These are phyloP conservation scores for Odontocerum albicorne DNA, from an alignment of 2,888 invertebrate species.

Conservation along the genomic window DNA sequence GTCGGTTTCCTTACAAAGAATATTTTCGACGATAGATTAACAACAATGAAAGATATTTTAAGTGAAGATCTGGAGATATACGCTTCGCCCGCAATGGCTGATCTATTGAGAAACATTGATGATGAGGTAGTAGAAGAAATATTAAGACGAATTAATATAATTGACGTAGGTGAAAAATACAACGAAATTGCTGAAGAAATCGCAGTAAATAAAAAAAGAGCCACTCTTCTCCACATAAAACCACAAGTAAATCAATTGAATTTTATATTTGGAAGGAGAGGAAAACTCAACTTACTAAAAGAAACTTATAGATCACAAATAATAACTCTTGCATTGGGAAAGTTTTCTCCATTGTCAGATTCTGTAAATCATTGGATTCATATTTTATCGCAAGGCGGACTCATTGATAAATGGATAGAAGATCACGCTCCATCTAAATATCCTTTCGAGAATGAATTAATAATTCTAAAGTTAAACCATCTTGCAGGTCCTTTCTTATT, in stretches of 20 bases:
- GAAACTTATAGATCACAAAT: conserved; percentile 26
- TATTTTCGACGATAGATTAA: conserved; percentile 17
- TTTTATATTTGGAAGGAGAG: conserved; percentile 11
- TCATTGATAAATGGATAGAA: conserved; percentile 26
- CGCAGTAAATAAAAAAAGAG: background rate
- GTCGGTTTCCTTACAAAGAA: conserved; percentile 28
- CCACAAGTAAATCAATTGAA: conserved; percentile 20
- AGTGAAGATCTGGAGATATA: conserved; percentile 17
- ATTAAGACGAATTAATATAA: background rate
- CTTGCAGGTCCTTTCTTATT: conserved; percentile 21
- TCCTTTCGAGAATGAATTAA: conserved; percentile 4
- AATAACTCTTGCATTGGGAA: conserved; percentile 18
- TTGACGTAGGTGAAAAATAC: conserved; percentile 7
- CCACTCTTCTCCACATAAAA: conserved; percentile 17
- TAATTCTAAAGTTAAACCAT: conserved; percentile 18
- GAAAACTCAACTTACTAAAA: conserved; percentile 18
- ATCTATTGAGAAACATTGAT: conserved; percentile 16
- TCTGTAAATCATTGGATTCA: conserved; percentile 20
- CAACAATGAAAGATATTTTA: conserved; percentile 27
- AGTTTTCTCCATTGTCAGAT: conserved; percentile 19
- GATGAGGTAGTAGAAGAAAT: conserved; percentile 19
- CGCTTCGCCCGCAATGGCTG: conserved; percentile 9
- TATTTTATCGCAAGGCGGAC: conserved; percentile 20
- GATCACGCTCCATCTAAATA: conserved; percentile 4
- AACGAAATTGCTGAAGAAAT: conserved; percentile 11